Conservation (phyloP, 2,113 vertebrate species). For the Tamias sibiricus region DNA sequence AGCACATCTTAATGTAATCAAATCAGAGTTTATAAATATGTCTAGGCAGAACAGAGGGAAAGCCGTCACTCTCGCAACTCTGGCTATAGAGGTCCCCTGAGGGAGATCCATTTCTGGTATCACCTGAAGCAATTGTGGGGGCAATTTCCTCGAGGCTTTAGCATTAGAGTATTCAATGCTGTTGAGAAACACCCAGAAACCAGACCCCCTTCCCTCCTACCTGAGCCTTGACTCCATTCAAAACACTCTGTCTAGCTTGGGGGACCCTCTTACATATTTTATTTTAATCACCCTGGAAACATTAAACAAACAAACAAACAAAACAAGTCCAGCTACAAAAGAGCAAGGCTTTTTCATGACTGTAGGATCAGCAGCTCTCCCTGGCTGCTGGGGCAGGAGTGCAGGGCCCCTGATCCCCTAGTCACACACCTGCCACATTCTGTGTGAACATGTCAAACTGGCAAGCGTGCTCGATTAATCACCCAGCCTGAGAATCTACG, state of each 20-base stretch:
- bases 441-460: not conserved
- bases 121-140: not conserved
- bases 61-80: conserved; percentile 1
- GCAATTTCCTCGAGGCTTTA: not conserved
- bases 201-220: not conserved
- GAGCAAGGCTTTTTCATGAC: not conserved
- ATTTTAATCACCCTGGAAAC: conserved; percentile 55
- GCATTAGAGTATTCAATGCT: not conserved
- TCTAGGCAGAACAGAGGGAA: conserved; percentile 8
- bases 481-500: not conserved
- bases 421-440: conserved; percentile 28
- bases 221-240: not conserved
- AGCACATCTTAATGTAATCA: conserved; percentile 61
- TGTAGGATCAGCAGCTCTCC: not conserved
- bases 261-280: conserved; percentile 3
- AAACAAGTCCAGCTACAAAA: not conserved
- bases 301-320: too few species aligned
- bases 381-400: not conserved
- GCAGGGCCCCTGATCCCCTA: not conserved
- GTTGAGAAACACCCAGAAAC: not conserved
- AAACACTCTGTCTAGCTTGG: not conserved
- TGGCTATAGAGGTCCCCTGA: fast-evolving
- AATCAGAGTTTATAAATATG: conserved; percentile 57
- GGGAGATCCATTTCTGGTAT: not conserved
- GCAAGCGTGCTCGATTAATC: conserved; percentile 45